phyloP scores from a whole-genome alignment of 2,888 invertebrate genomes.

The Alentia gelatinosa region DNA sequence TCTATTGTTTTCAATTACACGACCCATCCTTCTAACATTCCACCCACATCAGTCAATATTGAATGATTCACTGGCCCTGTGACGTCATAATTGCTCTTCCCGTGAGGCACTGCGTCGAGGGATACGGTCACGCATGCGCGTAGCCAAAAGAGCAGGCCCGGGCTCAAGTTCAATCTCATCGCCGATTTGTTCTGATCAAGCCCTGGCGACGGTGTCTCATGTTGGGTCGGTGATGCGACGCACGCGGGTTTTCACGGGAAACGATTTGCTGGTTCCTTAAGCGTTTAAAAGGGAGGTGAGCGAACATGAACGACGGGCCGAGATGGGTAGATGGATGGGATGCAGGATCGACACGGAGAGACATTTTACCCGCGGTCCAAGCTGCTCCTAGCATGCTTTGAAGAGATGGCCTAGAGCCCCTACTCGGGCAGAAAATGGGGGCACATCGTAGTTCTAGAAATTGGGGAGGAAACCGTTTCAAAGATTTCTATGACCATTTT shows the following conservation, averaged over 20 bases:
- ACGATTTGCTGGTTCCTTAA: not conserved
- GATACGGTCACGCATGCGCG: slow-evolving; percentile 18
- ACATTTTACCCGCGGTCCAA: too few species aligned
- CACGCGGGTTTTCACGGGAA: not conserved
- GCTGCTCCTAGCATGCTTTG: too few species aligned
- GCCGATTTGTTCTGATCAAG: slow-evolving; percentile 30
- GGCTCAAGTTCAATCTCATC: slow-evolving; percentile 18
- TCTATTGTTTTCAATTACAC: too few species aligned
- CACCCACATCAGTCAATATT: not conserved
- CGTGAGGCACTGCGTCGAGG: not conserved
- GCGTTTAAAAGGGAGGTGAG: not conserved
- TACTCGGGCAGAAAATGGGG: too few species aligned
- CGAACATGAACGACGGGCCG: not conserved
- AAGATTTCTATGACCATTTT: too few species aligned
- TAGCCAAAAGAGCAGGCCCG: not conserved
- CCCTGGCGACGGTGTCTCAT: not conserved
- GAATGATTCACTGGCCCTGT: not conserved
- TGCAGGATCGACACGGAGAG: not conserved
- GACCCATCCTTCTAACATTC: not conserved
- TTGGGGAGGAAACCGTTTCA: too few species aligned
- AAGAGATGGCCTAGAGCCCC: too few species aligned
- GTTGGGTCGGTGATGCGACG: slow-evolving; percentile 3
- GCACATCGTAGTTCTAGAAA: too few species aligned
- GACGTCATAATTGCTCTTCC: slow-evolving; percentile 18
- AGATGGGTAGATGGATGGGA: not conserved